These are phyloP conservation scores for Aplocera efformata DNA, from an alignment of 2,888 invertebrate species.

Conservation along the genomic window DNA sequence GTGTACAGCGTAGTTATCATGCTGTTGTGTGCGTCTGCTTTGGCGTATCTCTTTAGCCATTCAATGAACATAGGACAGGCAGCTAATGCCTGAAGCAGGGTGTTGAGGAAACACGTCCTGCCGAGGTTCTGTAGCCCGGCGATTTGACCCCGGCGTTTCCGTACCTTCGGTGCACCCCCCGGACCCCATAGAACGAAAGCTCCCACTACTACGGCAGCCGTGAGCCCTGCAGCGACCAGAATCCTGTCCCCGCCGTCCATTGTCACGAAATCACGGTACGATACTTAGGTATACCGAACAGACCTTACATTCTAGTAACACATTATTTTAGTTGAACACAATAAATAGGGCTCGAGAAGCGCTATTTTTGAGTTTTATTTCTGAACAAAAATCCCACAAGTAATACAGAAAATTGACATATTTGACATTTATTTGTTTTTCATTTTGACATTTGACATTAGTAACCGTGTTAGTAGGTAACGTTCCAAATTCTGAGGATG, in stretches of 20 bases:
- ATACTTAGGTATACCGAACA: slow-evolving; percentile 2
- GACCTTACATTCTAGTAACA: slow-evolving; percentile 16
- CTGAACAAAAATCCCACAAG: slow-evolving; percentile 2
- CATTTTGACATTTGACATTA: slow-evolving; percentile 1
- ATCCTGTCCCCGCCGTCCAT: slow-evolving; percentile 89
- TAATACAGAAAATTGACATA: neutral
- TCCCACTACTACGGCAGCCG: slow-evolving; percentile 90
- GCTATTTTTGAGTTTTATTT: slow-evolving; percentile 24
- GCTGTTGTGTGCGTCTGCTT: slow-evolving; percentile 83
- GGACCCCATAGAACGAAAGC: slow-evolving; percentile 92
- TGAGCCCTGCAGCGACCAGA: slow-evolving; percentile 88
- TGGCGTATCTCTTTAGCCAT: slow-evolving; percentile 87
- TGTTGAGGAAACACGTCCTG: slow-evolving; percentile 95
- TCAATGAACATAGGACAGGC: slow-evolving; percentile 91
- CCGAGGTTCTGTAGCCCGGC: slow-evolving; percentile 95
- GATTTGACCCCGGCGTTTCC: slow-evolving; percentile 85
- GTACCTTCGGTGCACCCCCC: slow-evolving; percentile 81
- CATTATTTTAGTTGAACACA: slow-evolving; percentile 2
- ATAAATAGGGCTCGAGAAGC: slow-evolving; percentile 1
- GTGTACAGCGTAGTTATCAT: slow-evolving; percentile 87
- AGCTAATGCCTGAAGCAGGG: slow-evolving; percentile 93
- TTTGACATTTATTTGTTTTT: slow-evolving; percentile 6
- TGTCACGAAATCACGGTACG: slow-evolving; percentile 29
- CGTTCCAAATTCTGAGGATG: no score
- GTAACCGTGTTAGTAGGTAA: no score